Conservation (phyloP, 2,113 vertebrate species). For the Nesoenas mayeri region DNA sequence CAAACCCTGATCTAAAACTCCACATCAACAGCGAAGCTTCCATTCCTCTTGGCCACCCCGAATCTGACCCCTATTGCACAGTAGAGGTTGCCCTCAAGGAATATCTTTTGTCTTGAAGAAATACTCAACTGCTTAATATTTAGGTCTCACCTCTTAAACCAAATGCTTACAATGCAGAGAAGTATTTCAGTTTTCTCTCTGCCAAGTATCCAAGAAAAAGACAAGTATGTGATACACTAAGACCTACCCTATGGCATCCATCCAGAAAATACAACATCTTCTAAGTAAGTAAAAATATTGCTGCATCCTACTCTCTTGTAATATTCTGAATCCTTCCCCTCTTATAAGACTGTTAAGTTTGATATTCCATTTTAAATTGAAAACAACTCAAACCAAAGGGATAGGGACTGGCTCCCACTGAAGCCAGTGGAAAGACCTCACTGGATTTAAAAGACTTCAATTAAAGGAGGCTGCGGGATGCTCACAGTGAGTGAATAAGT, state of each 20-base stretch:
- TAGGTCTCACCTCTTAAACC: neutral
- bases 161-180: neutral
- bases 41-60: neutral
- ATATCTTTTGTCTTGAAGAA: neutral
- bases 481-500: neutral
- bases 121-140: neutral
- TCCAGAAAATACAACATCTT: neutral
- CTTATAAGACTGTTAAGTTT: neutral
- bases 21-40: neutral
- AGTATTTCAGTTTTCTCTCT: neutral
- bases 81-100: neutral
- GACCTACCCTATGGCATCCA: neutral
- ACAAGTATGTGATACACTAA: neutral
- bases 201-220: neutral
- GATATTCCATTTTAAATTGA: neutral
- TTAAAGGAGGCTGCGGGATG: neutral
- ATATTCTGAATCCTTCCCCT: neutral
- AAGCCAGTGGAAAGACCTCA: neutral
- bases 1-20: neutral
- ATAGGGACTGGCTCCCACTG: neutral
- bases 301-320: neutral
- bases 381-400: neutral
- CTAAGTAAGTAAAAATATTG: neutral
- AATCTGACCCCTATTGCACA: neutral
- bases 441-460: neutral